Evolutionary conservation across 2,888 invertebrate species (phyloP).

Genomic region (Sycophila texana): DNA sequence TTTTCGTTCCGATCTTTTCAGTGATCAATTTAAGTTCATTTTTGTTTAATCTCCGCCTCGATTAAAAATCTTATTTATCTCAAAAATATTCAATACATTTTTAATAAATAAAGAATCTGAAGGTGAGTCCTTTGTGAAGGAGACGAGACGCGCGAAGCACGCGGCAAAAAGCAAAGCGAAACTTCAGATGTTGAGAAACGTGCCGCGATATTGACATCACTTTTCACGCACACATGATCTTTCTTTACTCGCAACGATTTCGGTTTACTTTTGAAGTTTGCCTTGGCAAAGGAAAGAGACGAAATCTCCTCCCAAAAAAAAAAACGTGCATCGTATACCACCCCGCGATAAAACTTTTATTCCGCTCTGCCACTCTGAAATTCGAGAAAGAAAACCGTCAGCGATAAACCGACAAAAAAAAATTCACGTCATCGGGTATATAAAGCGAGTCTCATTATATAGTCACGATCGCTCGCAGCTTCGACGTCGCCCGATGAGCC

Average conservation of each 20-base stretch:
- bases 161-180: background rate
- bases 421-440: no score
- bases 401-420: background rate
- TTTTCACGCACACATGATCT: background rate
- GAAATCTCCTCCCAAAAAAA: slow-evolving; percentile 7
- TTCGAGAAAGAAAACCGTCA: slow-evolving; percentile 21
- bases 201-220: slow-evolving; percentile 8
- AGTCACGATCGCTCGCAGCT: no score
- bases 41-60: no score
- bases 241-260: no score
- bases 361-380: slow-evolving; percentile 2
- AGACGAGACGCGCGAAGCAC: background rate
- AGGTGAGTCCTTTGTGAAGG: no score
- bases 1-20: background rate
- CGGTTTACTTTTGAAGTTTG: no score
- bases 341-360: slow-evolving; percentile 10
- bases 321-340: background rate
- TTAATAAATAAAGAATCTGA: no score
- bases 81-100: no score
- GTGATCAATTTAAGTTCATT: background rate
- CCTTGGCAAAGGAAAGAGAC: background rate
- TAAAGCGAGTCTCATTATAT: no score
- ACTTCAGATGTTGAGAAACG: background rate
- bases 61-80: no score
- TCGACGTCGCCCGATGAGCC: no score